A percentile compares a stretch with the other conserved stretches of the same genome.
phyloP scores from a whole-genome alignment of 2,888 invertebrate species.

The Linyphia triangularis region DNA sequence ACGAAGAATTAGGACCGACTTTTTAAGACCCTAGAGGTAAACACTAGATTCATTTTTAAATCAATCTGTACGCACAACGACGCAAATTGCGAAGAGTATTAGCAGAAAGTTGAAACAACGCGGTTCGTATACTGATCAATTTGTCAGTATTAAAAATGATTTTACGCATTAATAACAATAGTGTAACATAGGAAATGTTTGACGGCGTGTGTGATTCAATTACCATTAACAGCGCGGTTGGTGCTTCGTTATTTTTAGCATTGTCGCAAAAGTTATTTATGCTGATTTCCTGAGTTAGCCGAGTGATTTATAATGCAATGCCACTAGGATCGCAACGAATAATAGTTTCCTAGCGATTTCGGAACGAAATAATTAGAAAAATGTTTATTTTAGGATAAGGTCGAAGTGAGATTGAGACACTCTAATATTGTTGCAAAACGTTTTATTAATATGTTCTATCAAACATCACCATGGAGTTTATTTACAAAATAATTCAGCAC shows the following conservation, averaged over 20 bases:
- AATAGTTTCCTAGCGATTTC: slow-evolving; percentile 2
- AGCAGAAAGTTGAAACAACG: background rate
- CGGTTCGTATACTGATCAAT: background rate
- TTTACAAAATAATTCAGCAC: too few relatives aligned
- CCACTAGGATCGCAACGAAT: background rate
- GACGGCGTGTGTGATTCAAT: slow-evolving; percentile 30
- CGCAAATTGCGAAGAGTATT: background rate
- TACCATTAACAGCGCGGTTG: background rate
- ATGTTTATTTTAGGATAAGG: background rate
- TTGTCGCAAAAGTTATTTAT: slow-evolving; percentile 28
- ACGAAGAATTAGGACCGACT: background rate
- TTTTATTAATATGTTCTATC: too few relatives aligned
- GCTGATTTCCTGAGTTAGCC: background rate
- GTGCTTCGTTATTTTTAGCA: slow-evolving; percentile 1
- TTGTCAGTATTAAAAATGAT: slow-evolving; percentile 37
- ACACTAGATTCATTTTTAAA: background rate
- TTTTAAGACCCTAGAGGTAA: background rate
- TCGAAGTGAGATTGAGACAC: too few relatives aligned
- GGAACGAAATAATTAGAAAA: background rate
- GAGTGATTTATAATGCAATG: slow-evolving; percentile 2
- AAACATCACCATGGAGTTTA: too few relatives aligned
- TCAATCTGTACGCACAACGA: background rate
- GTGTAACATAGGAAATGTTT: background rate
- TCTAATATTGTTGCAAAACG: background rate
- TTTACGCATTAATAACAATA: slow-evolving; percentile 45